phyloP scores from a whole-genome alignment of 2,888 invertebrate genomes.

The Hydrotaea cyrtoneurina region DNA sequence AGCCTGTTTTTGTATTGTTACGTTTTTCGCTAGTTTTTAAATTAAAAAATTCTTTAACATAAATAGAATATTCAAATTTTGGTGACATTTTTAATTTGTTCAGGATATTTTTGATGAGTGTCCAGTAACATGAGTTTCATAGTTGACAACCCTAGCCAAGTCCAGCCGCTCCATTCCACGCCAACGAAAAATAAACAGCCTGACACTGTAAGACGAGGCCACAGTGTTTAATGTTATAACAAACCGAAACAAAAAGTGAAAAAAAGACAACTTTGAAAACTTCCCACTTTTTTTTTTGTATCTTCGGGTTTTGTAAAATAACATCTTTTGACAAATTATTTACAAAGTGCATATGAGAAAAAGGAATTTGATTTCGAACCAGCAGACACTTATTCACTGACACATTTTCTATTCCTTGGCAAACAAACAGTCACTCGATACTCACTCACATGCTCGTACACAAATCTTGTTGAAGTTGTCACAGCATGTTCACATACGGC shows the following conservation, averaged over 20 bases:
- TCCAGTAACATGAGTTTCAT: no score
- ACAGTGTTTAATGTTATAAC: neutral
- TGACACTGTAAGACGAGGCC: neutral
- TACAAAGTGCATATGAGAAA: constrained; percentile 67
- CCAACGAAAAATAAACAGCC: no score
- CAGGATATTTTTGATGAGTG: no score
- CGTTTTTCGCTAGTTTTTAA: no score
- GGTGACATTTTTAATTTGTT: no score
- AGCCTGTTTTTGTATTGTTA: no score
- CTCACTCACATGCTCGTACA: constrained; percentile 37
- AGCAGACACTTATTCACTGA: constrained; percentile 39
- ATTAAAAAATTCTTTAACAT: no score
- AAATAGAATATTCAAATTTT: no score
- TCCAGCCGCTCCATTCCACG: no score
- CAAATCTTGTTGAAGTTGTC: constrained; percentile 59
- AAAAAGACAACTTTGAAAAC: neutral
- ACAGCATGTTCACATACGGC: constrained; percentile 48
- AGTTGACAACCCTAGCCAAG: no score
- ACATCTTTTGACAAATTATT: constrained; percentile 68
- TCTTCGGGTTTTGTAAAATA: constrained; percentile 63
- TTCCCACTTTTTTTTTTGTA: constrained; percentile 53
- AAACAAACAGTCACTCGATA: constrained; percentile 36
- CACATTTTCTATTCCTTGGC: constrained; percentile 51
- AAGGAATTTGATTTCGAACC: constrained; percentile 39
- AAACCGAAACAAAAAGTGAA: neutral